A percentile compares a stretch with the other conserved stretches of the same genome.
Conservation (phyloP, 2,888 invertebrate genomes). For the Mimas tiliae region DNA sequence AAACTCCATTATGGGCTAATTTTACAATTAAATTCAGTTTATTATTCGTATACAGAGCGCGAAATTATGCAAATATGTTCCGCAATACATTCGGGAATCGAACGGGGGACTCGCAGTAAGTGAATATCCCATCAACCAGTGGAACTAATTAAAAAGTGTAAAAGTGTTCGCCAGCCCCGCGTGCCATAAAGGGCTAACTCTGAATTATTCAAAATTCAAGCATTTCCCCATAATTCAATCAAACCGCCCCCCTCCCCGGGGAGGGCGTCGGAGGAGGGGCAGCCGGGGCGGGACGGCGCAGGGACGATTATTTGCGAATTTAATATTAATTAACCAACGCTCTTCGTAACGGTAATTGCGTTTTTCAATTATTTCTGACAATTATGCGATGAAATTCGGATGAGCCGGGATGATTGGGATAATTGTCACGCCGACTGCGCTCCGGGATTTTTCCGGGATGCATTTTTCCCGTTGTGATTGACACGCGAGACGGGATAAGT, state of each 20-base stretch:
- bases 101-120: slow-evolving; percentile 36
- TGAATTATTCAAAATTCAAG: slow-evolving; percentile 84
- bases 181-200: slow-evolving; percentile 76
- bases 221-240: slow-evolving; percentile 83
- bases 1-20: not conserved
- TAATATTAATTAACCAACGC: slow-evolving; percentile 84
- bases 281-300: slow-evolving; percentile 34
- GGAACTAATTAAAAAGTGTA: slow-evolving; percentile 46
- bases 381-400: slow-evolving; percentile 78
- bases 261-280: slow-evolving; percentile 54
- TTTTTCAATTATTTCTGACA: slow-evolving; percentile 84
- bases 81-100: slow-evolving; percentile 34
- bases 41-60: not conserved
- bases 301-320: slow-evolving; percentile 83
- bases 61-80: slow-evolving; percentile 19
- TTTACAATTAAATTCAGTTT: not conserved
- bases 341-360: slow-evolving; percentile 76
- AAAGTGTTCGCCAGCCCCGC: slow-evolving; percentile 48
- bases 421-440: slow-evolving; percentile 25
- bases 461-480: slow-evolving; percentile 25
- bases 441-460: slow-evolving; percentile 25
- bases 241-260: slow-evolving; percentile 64
- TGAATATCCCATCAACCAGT: slow-evolving; percentile 36
- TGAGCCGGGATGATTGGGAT: slow-evolving; percentile 44
- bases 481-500: slow-evolving; percentile 54